Evolutionary conservation across 2,113 vertebrate species (phyloP).

Genomic region (Catagonus wagneri): DNA sequence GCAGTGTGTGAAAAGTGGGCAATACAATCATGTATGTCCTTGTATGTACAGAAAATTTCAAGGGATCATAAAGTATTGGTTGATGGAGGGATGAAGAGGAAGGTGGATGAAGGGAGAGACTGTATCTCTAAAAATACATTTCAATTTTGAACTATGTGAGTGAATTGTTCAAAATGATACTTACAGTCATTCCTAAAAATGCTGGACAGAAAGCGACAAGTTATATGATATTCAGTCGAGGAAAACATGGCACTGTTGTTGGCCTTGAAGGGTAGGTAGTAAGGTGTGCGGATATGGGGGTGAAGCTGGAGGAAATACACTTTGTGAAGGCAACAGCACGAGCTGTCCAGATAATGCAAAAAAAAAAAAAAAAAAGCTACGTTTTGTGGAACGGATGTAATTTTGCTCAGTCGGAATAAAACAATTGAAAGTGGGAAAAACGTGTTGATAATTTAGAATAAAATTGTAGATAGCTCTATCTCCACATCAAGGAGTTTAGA

Average conservation of each 20-base stretch:
- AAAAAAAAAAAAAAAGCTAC: not conserved
- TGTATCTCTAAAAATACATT: not conserved
- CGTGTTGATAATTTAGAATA: not conserved
- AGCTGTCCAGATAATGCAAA: not conserved
- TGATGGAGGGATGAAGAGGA: not conserved
- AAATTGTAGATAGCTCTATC: not conserved
- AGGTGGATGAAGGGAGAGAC: not conserved
- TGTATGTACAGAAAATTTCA: not conserved
- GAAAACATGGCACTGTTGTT: accelerated
- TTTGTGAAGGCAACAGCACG: not conserved
- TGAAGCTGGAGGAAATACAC: not conserved
- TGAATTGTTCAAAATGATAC: not conserved
- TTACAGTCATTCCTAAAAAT: not conserved
- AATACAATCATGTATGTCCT: not conserved
- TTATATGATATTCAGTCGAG: accelerated
- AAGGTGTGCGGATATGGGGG: not conserved
- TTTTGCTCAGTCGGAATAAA: slow-evolving; percentile 20
- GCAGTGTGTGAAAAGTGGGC: not conserved
- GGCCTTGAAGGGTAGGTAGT: not conserved
- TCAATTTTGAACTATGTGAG: not conserved
- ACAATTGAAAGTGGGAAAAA: not conserved
- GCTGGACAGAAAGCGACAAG: not conserved
- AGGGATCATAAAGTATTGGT: not conserved
- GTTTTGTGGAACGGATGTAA: not conserved
- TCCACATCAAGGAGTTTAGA: not conserved